These are phyloP conservation scores for Stegana nigrithorax DNA, from an alignment of 2,888 invertebrate genomes.

Conservation along the genomic window DNA sequence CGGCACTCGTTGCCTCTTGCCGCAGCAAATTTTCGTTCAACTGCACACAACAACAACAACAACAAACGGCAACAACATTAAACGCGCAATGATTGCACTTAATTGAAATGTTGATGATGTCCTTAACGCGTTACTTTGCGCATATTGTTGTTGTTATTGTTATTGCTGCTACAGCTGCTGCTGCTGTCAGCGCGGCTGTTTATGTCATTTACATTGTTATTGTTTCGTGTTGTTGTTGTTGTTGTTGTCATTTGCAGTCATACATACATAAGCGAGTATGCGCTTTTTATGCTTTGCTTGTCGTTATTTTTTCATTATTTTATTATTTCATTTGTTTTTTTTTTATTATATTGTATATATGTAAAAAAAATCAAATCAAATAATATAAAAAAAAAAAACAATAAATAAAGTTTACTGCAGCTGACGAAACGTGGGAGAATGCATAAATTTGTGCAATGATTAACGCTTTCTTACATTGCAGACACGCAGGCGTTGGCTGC, in stretches of 20 bases:
- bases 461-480: background rate
- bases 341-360: background rate
- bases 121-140: conserved; percentile 48
- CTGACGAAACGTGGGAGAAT: conserved; percentile 42
- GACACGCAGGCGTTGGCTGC: background rate
- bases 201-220: conserved; percentile 13
- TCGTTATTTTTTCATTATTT: background rate
- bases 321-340: background rate
- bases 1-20: background rate
- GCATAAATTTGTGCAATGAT: conserved; percentile 27
- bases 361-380: conserved; percentile 11
- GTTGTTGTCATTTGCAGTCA: background rate
- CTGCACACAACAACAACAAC: too few species aligned
- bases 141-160: conserved; percentile 19
- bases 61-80: background rate
- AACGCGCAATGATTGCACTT: conserved; percentile 47
- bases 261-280: too few species aligned
- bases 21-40: too few species aligned
- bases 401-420: background rate
- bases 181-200: conserved; percentile 6
- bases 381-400: background rate
- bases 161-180: conserved; percentile 34
- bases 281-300: conserved; percentile 10
- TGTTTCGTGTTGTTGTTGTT: conserved; percentile 35
- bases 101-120: conserved; percentile 64